Evolutionary conservation across 1,140 invertebrate genomes (phyloP).

Genomic region (Limonius californicus): DNA sequence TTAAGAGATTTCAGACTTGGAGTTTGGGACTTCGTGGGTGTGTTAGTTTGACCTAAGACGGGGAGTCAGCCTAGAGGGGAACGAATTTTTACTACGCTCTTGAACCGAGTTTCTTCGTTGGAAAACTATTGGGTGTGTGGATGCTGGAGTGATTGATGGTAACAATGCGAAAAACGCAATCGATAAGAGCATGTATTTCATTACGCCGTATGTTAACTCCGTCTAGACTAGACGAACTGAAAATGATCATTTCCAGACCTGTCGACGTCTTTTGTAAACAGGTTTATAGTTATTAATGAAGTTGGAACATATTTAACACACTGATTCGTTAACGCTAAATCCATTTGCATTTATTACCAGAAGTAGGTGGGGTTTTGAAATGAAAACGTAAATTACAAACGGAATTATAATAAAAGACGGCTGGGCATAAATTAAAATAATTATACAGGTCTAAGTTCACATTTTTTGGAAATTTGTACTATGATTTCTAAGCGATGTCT

Average conservation of each 20-base stretch:
- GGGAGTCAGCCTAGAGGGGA: neutral
- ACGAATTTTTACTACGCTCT: neutral
- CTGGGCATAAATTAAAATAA: neutral
- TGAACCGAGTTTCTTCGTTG: neutral
- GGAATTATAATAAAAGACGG: neutral
- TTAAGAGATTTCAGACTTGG: too few relatives aligned
- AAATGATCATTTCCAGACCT: neutral
- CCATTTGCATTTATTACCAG: neutral
- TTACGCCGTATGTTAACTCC: neutral
- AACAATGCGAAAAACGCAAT: neutral
- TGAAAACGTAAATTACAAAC: neutral
- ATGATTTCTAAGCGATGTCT: too few relatives aligned
- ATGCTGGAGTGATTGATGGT: neutral
- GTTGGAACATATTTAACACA: neutral
- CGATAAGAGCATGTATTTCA: neutral
- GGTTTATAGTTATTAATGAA: neutral
- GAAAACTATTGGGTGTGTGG: neutral
- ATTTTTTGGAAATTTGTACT: too few relatives aligned
- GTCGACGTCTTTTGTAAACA: neutral
- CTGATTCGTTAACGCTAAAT: neutral
- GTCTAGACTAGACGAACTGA: neutral
- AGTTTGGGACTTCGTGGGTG: too few relatives aligned
- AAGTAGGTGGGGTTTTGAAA: neutral
- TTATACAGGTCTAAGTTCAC: too few relatives aligned
- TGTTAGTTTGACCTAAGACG: too few relatives aligned